These are phyloP conservation scores for Drosophila anomalata DNA, from an alignment of 2,888 invertebrate genomes.

Conservation along the genomic window DNA sequence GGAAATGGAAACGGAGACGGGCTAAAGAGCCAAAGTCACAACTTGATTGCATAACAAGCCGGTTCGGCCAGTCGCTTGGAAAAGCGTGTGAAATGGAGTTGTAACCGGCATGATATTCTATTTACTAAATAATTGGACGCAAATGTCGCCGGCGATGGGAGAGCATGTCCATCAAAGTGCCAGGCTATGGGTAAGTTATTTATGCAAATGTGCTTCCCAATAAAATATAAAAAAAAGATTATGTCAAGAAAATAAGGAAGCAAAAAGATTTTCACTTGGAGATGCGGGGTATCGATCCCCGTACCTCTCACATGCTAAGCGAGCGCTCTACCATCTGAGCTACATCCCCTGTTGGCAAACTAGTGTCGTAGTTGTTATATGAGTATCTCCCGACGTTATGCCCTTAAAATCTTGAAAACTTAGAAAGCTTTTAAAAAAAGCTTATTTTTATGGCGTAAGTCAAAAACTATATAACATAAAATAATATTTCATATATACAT, in stretches of 20 bases:
- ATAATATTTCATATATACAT: background rate
- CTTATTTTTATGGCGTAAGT: background rate
- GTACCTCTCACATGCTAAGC: slow-evolving; percentile 84
- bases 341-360: slow-evolving; percentile 74
- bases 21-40: slow-evolving; percentile 41
- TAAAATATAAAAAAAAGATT: slow-evolving; percentile 2
- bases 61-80: slow-evolving; percentile 24
- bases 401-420: background rate
- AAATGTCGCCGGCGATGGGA: slow-evolving; percentile 29
- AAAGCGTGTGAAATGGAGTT: slow-evolving; percentile 38
- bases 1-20: slow-evolving; percentile 42
- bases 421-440: background rate
- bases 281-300: slow-evolving; percentile 84
- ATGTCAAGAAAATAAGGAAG: background rate
- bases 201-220: slow-evolving; percentile 4
- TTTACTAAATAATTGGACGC: slow-evolving; percentile 43
- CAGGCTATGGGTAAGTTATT: slow-evolving; percentile 8
- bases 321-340: slow-evolving; percentile 84
- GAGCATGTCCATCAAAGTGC: slow-evolving; percentile 34
- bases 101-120: slow-evolving; percentile 48
- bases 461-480: no score
- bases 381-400: background rate
- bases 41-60: slow-evolving; percentile 61
- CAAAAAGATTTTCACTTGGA: slow-evolving; percentile 61
- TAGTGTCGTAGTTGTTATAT: rapidly evolving